These are phyloP conservation scores for Diadema setosum DNA, from an alignment of 35 echinoderm and acorn worm genomes.

Conservation along the genomic window DNA sequence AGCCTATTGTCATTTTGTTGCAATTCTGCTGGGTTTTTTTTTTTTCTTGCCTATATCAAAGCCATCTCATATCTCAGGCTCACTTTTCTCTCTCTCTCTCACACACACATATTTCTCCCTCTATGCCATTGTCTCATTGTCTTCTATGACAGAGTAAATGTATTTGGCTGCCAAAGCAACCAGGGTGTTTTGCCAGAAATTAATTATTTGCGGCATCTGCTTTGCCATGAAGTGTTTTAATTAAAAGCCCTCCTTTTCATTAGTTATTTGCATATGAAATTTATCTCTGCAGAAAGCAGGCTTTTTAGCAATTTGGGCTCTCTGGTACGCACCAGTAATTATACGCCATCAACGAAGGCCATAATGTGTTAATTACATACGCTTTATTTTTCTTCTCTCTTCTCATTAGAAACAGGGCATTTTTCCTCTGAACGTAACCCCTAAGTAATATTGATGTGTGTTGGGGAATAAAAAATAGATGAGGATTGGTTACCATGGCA, in stretches of 20 bases:
- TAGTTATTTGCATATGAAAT: slow-evolving; percentile 17
- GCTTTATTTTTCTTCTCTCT: background rate
- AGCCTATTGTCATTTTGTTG: too few species aligned
- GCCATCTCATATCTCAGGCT: too few species aligned
- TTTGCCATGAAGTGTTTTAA: background rate
- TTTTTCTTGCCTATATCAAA: too few species aligned
- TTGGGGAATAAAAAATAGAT: slow-evolving; percentile 11
- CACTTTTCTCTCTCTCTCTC: too few species aligned
- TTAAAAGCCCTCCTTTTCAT: slow-evolving; percentile 4
- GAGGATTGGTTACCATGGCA: slow-evolving; percentile 9
- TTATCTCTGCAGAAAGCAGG: slow-evolving; percentile 7
- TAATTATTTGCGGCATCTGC: background rate
- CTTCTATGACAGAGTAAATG: too few species aligned
- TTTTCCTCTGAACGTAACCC: background rate
- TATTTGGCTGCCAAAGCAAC: too few species aligned
- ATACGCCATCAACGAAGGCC: background rate
- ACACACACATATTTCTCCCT: too few species aligned
- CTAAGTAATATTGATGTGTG: background rate
- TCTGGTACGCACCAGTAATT: background rate
- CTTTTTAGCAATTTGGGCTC: slow-evolving; percentile 11
- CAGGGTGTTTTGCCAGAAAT: too few species aligned
- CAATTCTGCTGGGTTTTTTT: too few species aligned
- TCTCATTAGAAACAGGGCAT: background rate
- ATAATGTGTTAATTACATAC: slow-evolving; percentile 10
- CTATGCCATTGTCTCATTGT: too few species aligned